Conservation (phyloP, 2,888 invertebrate genomes). For the Choristoneura rosaceana region DNA sequence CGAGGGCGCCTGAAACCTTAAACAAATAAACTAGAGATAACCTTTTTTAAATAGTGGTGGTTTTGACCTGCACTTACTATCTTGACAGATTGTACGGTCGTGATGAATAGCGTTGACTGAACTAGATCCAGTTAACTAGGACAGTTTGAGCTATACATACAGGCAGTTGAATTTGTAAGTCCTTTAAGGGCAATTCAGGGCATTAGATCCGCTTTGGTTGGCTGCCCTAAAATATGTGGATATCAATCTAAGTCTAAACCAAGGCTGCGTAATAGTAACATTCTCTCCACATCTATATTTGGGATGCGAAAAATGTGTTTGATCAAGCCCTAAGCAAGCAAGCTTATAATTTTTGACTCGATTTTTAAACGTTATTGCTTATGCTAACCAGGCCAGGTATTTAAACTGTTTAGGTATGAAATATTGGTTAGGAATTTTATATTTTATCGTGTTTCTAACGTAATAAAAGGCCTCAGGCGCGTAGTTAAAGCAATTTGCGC, state of each 20-base stretch:
- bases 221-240: slow-evolving; percentile 60
- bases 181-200: slow-evolving; percentile 73
- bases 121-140: slow-evolving; percentile 59
- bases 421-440: slow-evolving; percentile 34
- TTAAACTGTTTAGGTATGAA: slow-evolving; percentile 25
- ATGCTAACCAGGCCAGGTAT: slow-evolving; percentile 25
- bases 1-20: slow-evolving; percentile 35
- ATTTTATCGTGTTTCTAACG: slow-evolving; percentile 53
- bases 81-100: slow-evolving; percentile 61
- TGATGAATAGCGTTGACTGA: slow-evolving; percentile 60
- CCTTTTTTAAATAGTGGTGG: slow-evolving; percentile 53
- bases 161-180: slow-evolving; percentile 63
- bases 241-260: slow-evolving; percentile 54
- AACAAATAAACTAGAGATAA: slow-evolving; percentile 54
- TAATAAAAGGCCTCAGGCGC: slow-evolving; percentile 53
- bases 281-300: slow-evolving; percentile 37
- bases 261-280: slow-evolving; percentile 32
- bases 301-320: slow-evolving; percentile 34
- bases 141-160: slow-evolving; percentile 45
- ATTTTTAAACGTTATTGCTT: slow-evolving; percentile 25
- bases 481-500: slow-evolving; percentile 62
- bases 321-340: slow-evolving; percentile 5
- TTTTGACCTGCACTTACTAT: slow-evolving; percentile 66
- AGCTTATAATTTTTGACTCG: slow-evolving; percentile 31
- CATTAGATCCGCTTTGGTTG: slow-evolving; percentile 74